Conservation (phyloP, 2,888 invertebrate genomes). For the Cheilosia scutellata region DNA sequence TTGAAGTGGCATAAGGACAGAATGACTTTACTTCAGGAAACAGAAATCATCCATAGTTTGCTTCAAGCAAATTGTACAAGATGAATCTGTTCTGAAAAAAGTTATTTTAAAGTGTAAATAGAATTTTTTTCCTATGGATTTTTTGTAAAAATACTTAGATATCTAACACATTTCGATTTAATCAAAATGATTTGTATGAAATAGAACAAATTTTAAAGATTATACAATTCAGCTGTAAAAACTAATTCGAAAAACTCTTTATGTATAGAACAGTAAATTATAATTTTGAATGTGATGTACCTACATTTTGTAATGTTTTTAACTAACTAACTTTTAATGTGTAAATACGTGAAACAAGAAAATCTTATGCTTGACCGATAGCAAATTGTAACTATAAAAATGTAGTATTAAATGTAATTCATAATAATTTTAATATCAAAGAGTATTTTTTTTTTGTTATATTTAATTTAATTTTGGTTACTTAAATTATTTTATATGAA, state of each 20-base stretch:
- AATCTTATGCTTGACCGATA: constrained; percentile 33
- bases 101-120: constrained; percentile 5
- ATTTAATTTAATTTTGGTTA: constrained; percentile 43
- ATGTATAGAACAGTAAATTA: constrained; percentile 34
- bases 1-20: constrained; percentile 90
- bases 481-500: constrained; percentile 72
- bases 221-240: constrained; percentile 45
- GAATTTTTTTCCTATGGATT: neutral
- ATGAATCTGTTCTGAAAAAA: neutral
- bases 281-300: constrained; percentile 64
- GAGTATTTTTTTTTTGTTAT: constrained; percentile 37
- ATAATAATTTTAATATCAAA: constrained; percentile 33
- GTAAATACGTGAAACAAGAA: constrained; percentile 49
- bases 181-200: constrained; percentile 28
- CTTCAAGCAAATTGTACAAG: neutral
- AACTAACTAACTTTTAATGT: constrained; percentile 19
- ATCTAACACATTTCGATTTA: constrained; percentile 13
- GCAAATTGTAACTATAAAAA: constrained; percentile 60
- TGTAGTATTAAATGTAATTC: constrained; percentile 46
- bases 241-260: constrained; percentile 16
- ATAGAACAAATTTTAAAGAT: constrained; percentile 9
- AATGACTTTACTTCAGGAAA: constrained; percentile 5
- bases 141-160: constrained; percentile 45
- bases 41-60: neutral
- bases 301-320: constrained; percentile 30